Percentiles rank a stretch among this genome's conserved stretches.
phyloP scores from a whole-genome alignment of 2,888 invertebrate species.

The Macrophya alboannulata region DNA sequence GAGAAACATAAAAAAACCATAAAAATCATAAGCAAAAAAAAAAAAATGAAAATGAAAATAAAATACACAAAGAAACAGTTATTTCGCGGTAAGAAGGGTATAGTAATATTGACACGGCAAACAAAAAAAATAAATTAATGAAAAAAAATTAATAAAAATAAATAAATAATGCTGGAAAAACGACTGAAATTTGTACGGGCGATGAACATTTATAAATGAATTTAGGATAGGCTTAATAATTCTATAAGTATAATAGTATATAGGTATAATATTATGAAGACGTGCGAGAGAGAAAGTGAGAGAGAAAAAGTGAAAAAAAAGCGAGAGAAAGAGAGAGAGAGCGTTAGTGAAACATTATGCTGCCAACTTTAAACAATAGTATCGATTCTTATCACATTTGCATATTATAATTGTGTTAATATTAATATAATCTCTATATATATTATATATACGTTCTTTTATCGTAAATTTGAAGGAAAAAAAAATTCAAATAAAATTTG shows the following conservation, averaged over 20 bases:
- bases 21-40: neutral
- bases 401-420: constrained; percentile 27
- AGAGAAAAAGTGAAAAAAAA: too few species aligned
- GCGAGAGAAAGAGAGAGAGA: too few species aligned
- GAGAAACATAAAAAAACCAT: neutral
- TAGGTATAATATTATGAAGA: constrained; percentile 22
- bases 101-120: constrained; percentile 55
- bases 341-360: constrained; percentile 65
- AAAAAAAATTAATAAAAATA: constrained; percentile 13
- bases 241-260: constrained; percentile 31
- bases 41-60: neutral
- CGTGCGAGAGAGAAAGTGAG: constrained; percentile 16
- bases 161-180: constrained; percentile 59
- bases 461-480: constrained; percentile 46
- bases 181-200: constrained; percentile 72
- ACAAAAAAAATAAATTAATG: neutral
- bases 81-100: constrained; percentile 70
- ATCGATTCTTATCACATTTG: constrained; percentile 42
- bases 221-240: constrained; percentile 51
- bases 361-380: constrained; percentile 66
- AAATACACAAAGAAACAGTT: constrained; percentile 48
- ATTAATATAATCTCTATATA: constrained; percentile 30
- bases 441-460: neutral
- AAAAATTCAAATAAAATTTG: neutral
- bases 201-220: constrained; percentile 67